phyloP scores from a whole-genome alignment of 2,888 invertebrate species.

The Hypolimnas misippus region DNA sequence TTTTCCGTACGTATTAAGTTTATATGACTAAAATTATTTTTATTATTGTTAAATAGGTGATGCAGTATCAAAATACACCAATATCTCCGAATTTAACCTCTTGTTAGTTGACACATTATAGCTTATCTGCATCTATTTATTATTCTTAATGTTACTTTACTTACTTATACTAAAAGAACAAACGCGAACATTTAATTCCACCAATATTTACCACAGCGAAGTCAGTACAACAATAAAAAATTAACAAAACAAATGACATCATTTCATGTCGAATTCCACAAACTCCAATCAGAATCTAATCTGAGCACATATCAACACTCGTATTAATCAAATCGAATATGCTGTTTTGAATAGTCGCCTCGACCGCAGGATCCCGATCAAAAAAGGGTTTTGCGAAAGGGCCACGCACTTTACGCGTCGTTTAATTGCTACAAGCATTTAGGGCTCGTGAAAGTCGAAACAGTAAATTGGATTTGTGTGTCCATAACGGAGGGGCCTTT shows the following conservation, averaged over 20 bases:
- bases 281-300: conserved; percentile 18
- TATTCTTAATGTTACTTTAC: too few relatives aligned
- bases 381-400: conserved; percentile 57
- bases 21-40: too few relatives aligned
- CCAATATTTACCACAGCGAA: too few relatives aligned
- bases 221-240: neutral
- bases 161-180: too few relatives aligned
- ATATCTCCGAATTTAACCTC: too few relatives aligned
- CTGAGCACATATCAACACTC: conserved; percentile 16
- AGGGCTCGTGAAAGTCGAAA: conserved; percentile 72
- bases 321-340: conserved; percentile 41
- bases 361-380: conserved; percentile 47
- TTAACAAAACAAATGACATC: neutral
- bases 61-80: too few relatives aligned
- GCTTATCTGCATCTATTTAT: too few relatives aligned
- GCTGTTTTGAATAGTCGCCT: conserved; percentile 38
- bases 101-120: too few relatives aligned
- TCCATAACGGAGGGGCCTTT: conserved; percentile 65
- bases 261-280: conserved; percentile 5
- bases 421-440: conserved; percentile 78
- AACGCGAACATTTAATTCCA: too few relatives aligned
- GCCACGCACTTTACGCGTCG: conserved; percentile 76
- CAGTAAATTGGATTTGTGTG: conserved; percentile 78
- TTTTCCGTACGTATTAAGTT: too few relatives aligned
- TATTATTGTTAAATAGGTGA: too few relatives aligned